Evolutionary conservation across 2,888 invertebrate species (phyloP).

Genomic region (Resseliella maxima): DNA sequence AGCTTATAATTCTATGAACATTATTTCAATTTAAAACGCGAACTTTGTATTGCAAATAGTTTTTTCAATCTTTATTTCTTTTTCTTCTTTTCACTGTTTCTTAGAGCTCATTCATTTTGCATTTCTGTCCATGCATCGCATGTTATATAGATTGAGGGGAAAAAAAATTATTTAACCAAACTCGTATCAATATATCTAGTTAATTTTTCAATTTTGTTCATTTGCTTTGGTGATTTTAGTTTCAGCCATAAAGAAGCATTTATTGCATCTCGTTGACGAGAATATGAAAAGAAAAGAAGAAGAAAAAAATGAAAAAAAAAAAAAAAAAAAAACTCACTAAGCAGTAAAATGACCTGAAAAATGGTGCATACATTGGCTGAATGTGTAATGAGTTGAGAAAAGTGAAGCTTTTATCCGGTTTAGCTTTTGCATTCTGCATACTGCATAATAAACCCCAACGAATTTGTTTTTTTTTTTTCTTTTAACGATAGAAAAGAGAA

Average conservation of each 20-base stretch:
- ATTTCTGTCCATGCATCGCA: too few species aligned
- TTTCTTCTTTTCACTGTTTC: background rate
- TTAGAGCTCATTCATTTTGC: too few species aligned
- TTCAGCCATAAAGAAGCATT: too few species aligned
- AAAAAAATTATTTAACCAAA: background rate
- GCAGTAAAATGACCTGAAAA: slow-evolving; percentile 21
- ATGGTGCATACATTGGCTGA: slow-evolving; percentile 29
- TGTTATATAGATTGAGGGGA: too few species aligned
- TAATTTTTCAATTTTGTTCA: background rate
- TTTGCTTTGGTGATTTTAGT: background rate
- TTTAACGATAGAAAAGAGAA: too few species aligned
- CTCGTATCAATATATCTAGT: background rate
- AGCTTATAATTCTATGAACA: background rate
- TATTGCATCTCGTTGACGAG: too few species aligned
- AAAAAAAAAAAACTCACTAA: background rate
- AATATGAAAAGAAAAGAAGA: too few species aligned
- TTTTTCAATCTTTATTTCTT: background rate
- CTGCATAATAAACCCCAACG: background rate
- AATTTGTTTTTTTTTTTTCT: too few species aligned
- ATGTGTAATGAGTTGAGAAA: slow-evolving; percentile 22
- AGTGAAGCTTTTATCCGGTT: background rate
- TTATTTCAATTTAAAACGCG: background rate
- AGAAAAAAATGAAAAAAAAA: too few species aligned
- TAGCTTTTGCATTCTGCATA: background rate
- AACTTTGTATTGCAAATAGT: background rate